Evolutionary conservation across 2,113 vertebrate genomes (phyloP).

Genomic region (Indicator maculatus): DNA sequence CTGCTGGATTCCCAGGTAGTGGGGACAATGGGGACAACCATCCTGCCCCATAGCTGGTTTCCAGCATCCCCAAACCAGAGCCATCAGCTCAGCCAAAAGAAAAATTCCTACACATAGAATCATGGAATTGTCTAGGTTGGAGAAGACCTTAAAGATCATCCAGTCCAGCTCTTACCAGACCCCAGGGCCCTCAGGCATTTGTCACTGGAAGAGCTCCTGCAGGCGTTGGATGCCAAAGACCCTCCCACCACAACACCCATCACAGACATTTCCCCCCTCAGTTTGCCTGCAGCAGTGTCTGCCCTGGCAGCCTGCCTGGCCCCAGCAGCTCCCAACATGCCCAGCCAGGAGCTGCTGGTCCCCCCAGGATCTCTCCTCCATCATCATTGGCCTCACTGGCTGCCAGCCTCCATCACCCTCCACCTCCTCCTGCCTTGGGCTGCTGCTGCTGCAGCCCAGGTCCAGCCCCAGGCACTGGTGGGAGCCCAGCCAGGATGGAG

Average conservation of each 20-base stretch:
- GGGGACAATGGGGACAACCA: background rate
- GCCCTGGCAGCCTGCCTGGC: background rate
- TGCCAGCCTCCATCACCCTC: background rate
- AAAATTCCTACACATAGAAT: background rate
- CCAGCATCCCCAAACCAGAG: background rate
- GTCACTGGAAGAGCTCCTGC: background rate
- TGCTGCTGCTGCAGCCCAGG: background rate
- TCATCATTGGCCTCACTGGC: accelerated
- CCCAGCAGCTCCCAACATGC: background rate
- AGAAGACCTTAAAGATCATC: too few relatives aligned
- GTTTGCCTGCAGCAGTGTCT: background rate
- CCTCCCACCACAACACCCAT: background rate
- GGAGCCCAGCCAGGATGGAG: background rate
- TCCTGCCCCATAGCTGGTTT: background rate
- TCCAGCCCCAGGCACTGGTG: background rate
- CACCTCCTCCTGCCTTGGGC: background rate
- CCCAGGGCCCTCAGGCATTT: background rate
- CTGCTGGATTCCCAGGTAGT: accelerated
- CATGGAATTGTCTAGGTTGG: too few relatives aligned
- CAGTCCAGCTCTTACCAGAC: too few relatives aligned
- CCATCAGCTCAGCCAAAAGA: background rate
- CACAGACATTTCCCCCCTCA: background rate
- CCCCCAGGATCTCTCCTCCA: background rate
- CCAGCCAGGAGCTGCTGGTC: background rate
- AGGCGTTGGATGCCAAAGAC: background rate